These are phyloP conservation scores for Bubo scandiacus DNA, from an alignment of 2,113 vertebrate species.

Conservation along the genomic window DNA sequence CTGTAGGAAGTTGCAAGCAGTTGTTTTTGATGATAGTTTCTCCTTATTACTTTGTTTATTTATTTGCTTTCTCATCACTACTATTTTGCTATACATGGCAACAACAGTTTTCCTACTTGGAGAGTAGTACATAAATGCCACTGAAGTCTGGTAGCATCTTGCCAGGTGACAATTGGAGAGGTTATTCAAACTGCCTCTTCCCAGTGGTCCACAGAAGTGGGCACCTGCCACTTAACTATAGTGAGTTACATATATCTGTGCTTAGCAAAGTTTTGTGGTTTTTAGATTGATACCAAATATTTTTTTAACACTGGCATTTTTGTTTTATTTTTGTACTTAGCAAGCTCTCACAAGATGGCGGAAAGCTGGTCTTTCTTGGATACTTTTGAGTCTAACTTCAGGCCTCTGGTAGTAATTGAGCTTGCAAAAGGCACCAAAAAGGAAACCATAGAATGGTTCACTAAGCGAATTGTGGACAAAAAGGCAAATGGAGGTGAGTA, in stretches of 20 bases:
- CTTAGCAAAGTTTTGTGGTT: not conserved
- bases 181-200: not conserved
- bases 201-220: not conserved
- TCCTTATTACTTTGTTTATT: not conserved
- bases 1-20: not conserved
- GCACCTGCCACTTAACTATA: not conserved
- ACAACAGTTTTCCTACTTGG: not conserved
- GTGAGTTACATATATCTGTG: too few species aligned
- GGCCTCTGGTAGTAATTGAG: conserved; percentile 88
- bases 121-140: not conserved
- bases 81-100: not conserved
- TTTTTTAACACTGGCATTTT: not conserved
- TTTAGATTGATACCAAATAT: not conserved
- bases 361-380: conserved; percentile 71
- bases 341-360: conserved; percentile 69
- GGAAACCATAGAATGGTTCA: conserved; percentile 88
- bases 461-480: conserved; percentile 81
- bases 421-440: conserved; percentile 81
- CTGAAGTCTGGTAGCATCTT: not conserved
- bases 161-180: not conserved
- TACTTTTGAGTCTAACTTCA: conserved; percentile 73
- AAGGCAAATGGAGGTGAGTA: conserved; percentile 86
- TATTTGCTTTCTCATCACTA: not conserved
- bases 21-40: not conserved
- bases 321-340: conserved; percentile 19